Conservation (phyloP, 2,888 invertebrate genomes). For the Sturmia bella region DNA sequence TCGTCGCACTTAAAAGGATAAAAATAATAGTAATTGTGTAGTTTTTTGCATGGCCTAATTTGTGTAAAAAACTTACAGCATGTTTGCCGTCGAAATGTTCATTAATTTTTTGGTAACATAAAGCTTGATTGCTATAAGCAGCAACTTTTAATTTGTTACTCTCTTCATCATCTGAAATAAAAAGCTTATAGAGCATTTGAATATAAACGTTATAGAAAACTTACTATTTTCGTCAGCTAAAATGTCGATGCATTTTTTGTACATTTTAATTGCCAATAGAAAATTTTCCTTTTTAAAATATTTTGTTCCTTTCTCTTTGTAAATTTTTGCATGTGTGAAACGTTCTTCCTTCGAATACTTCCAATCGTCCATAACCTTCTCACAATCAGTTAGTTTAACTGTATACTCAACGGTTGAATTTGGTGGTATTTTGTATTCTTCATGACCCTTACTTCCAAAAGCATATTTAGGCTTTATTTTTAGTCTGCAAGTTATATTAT, state of each 20-base stretch:
- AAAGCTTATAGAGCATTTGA: too few species aligned
- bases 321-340: conserved; percentile 89
- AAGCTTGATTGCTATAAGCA: conserved; percentile 90
- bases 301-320: conserved; percentile 94
- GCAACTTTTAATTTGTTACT: conserved; percentile 85
- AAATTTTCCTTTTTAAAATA: conserved; percentile 93
- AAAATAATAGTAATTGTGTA: too few species aligned
- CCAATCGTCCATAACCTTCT: conserved; percentile 92
- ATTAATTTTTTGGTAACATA: conserved; percentile 89
- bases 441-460: conserved; percentile 88
- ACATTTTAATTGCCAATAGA: conserved; percentile 91
- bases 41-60: too few species aligned
- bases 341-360: conserved; percentile 90
- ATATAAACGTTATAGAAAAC: conserved; percentile 20
- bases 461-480: conserved; percentile 90
- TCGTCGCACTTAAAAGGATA: conserved; percentile 83
- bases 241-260: conserved; percentile 86
- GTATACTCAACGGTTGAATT: conserved; percentile 90
- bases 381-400: conserved; percentile 91
- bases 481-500: conserved; percentile 79
- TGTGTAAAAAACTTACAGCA: conserved; percentile 81
- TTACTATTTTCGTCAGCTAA: conserved; percentile 74
- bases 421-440: conserved; percentile 89
- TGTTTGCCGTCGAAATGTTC: conserved; percentile 87
- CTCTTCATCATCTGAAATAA: conserved; percentile 81